Evolutionary conservation across 1,140 invertebrate genomes (phyloP).

Genomic region (Gonioctena quinquepunctata): DNA sequence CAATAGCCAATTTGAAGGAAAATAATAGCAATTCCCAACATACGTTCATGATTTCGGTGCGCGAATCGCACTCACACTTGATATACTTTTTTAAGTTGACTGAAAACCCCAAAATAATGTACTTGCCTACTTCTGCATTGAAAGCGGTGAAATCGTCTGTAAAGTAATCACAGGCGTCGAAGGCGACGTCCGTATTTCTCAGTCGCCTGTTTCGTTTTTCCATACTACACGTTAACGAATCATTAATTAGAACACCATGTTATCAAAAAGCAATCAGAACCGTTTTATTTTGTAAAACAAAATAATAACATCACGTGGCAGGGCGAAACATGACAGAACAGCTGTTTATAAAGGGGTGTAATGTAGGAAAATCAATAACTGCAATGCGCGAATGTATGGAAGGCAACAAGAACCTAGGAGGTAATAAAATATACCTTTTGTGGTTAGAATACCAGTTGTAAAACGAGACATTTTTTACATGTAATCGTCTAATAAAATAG

Average conservation of each 20-base stretch:
- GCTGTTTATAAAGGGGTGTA: background rate
- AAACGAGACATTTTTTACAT: slow-evolving; percentile 9
- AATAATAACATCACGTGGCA: background rate
- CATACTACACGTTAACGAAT: too few species aligned
- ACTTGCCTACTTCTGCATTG: slow-evolving; percentile 43
- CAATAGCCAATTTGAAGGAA: too few species aligned
- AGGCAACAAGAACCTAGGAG: background rate
- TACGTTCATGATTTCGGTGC: too few species aligned
- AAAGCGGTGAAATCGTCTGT: slow-evolving; percentile 61
- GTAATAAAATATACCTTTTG: background rate
- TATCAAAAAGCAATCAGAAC: too few species aligned
- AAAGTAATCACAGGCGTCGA: slow-evolving; percentile 71
- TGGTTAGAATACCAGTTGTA: slow-evolving; percentile 13
- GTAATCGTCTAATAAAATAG: background rate
- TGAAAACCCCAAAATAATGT: too few species aligned
- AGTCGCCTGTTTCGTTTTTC: slow-evolving; percentile 28
- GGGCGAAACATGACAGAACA: background rate
- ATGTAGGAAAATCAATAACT: background rate
- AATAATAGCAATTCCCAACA: too few species aligned
- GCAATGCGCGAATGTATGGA: background rate
- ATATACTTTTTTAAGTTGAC: too few species aligned
- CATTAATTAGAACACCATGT: too few species aligned
- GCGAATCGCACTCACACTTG: too few species aligned
- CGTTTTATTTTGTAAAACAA: background rate
- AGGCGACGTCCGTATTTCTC: slow-evolving; percentile 60